A percentile compares a stretch with the other conserved stretches of the same genome.
These are phyloP conservation scores for Sipha flava DNA, from an alignment of 1,140 invertebrate species.

Conservation along the genomic window DNA sequence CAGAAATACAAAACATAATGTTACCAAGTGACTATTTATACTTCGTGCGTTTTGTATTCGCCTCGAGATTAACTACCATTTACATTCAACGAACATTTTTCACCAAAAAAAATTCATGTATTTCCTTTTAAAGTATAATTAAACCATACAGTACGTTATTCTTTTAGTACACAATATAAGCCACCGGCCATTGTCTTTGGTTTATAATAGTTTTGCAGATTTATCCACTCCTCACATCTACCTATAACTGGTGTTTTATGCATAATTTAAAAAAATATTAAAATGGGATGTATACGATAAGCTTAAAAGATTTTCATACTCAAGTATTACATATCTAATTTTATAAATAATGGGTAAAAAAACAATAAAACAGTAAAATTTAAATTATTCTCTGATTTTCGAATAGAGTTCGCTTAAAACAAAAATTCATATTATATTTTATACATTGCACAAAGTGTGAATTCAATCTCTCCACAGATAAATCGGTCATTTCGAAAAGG, in stretches of 20 bases:
- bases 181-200: background rate
- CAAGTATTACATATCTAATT: background rate
- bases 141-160: background rate
- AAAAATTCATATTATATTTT: background rate
- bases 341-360: background rate
- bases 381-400: background rate
- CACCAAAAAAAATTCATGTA: background rate
- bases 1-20: too few species aligned
- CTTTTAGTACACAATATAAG: background rate
- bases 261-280: background rate
- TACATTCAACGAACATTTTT: too few species aligned
- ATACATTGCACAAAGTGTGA: background rate
- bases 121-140: background rate
- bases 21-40: too few species aligned
- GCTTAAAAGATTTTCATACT: background rate
- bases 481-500: too few species aligned
- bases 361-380: background rate
- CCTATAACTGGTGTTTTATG: too few species aligned
- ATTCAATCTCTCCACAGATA: background rate
- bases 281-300: background rate
- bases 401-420: background rate
- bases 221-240: background rate
- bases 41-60: too few species aligned
- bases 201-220: background rate
- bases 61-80: too few species aligned